Evolutionary conservation across 2,888 invertebrate species (phyloP).

Genomic region (Priocnemis perturbator): DNA sequence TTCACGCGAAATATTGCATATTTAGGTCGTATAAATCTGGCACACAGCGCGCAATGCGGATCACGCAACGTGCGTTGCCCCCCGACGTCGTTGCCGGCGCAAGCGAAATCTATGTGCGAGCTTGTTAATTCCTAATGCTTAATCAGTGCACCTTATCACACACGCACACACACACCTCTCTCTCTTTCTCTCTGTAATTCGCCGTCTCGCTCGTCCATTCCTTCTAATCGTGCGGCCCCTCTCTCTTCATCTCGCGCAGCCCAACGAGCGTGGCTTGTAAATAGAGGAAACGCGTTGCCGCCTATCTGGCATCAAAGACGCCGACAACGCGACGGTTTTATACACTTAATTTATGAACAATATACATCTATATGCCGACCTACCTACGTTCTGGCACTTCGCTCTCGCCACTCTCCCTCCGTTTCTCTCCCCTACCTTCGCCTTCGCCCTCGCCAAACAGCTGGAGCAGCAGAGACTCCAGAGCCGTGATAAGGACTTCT

Average conservation of each 20-base stretch:
- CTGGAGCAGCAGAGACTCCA: constrained; percentile 1
- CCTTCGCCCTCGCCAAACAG: constrained; percentile 12
- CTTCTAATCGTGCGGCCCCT: not conserved
- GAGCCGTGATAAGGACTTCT: constrained; percentile 42
- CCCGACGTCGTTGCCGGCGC: constrained; percentile 2
- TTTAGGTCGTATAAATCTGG: constrained; percentile 52
- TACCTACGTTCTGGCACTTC: constrained; percentile 65
- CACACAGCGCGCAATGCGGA: constrained; percentile 19
- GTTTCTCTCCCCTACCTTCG: constrained; percentile 11
- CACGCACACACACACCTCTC: constrained; percentile 12
- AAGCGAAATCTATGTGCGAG: constrained; percentile 46
- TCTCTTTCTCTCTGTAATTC: constrained; percentile 16
- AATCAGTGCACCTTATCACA: constrained; percentile 55
- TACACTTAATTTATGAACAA: constrained; percentile 71
- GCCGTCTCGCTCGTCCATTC: constrained; percentile 14
- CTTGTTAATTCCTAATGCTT: constrained; percentile 54
- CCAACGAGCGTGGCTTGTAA: constrained; percentile 53
- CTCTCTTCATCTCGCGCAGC: constrained; percentile 30
- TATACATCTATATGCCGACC: constrained; percentile 59
- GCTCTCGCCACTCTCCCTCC: constrained; percentile 35
- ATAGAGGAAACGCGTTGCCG: constrained; percentile 61
- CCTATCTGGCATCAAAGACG: constrained; percentile 68
- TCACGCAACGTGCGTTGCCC: constrained; percentile 7
- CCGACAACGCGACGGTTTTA: constrained; percentile 69
- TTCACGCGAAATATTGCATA: too few species aligned